A percentile compares a stretch with the other conserved stretches of the same genome.
Evolutionary conservation across 2,888 invertebrate species (phyloP).

Genomic region (Archaeoteleia sp.): DNA sequence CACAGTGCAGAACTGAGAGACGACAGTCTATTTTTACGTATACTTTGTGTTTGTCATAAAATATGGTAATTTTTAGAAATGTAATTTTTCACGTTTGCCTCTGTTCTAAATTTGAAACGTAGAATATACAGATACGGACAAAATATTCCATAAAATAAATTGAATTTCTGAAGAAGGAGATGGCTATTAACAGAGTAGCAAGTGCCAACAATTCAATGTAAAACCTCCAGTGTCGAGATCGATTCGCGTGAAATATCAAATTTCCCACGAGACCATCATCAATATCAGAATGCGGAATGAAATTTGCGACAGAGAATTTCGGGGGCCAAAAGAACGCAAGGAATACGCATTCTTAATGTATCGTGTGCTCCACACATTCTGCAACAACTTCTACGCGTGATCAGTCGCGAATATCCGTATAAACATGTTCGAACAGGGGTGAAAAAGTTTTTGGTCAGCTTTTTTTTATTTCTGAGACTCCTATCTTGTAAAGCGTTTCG

Average conservation of each 20-base stretch:
- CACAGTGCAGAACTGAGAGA: too few species aligned
- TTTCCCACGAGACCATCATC: background rate
- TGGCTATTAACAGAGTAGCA: background rate
- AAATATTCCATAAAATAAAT: background rate
- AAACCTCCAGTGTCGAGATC: background rate
- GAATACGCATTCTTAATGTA: background rate
- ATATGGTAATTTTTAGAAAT: too few species aligned
- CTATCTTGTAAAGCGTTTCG: conserved; percentile 20
- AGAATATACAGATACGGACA: too few species aligned
- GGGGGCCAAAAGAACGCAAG: background rate
- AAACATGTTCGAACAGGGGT: conserved; percentile 21
- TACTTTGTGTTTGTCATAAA: too few species aligned
- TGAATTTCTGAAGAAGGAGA: background rate
- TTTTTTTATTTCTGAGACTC: conserved; percentile 36
- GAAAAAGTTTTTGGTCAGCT: too few species aligned
- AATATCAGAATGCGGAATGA: too few species aligned
- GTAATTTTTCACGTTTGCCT: too few species aligned
- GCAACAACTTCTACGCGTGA: background rate
- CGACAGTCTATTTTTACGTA: too few species aligned
- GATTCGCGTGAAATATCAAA: background rate
- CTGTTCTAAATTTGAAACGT: too few species aligned
- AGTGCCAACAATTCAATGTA: background rate
- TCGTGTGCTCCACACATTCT: too few species aligned
- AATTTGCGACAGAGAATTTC: too few species aligned
- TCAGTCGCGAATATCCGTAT: conserved; percentile 2